Evolutionary conservation across 2,797 vertebrate genomes (phyloP).

Genomic region (Scolopax bukidnonensis): DNA sequence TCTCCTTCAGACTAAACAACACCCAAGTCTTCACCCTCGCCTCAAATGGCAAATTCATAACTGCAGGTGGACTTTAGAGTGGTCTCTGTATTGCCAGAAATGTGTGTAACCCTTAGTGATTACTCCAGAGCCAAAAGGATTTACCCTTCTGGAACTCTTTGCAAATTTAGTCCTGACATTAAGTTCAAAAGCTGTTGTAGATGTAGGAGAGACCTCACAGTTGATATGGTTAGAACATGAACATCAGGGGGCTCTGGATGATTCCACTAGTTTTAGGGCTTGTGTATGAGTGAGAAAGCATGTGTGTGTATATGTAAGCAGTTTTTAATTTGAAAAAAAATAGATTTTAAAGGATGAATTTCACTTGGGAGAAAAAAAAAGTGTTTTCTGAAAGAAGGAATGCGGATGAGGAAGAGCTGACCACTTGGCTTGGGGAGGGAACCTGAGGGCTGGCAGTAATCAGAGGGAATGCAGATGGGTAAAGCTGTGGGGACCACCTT

Average conservation of each 20-base stretch:
- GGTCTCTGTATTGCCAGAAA: neutral
- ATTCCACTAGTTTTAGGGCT: neutral
- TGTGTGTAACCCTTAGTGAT: neutral
- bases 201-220: neutral
- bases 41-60: neutral
- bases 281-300: neutral
- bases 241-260: neutral
- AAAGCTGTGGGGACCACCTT: neutral
- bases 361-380: neutral
- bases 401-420: neutral
- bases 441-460: neutral
- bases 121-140: neutral
- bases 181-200: neutral
- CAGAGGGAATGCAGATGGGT: neutral
- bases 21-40: neutral
- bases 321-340: neutral
- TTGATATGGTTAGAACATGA: neutral
- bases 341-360: neutral
- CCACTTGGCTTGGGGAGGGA: neutral
- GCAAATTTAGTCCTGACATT: neutral
- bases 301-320: neutral
- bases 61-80: neutral
- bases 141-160: neutral
- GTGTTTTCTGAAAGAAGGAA: neutral
- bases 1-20: slow-evolving; percentile 61